Evolutionary conservation across 1,140 invertebrate genomes (phyloP), one percentile per base, ranked within the genome.

Genomic region (Helicoverpa zea): DNA sequence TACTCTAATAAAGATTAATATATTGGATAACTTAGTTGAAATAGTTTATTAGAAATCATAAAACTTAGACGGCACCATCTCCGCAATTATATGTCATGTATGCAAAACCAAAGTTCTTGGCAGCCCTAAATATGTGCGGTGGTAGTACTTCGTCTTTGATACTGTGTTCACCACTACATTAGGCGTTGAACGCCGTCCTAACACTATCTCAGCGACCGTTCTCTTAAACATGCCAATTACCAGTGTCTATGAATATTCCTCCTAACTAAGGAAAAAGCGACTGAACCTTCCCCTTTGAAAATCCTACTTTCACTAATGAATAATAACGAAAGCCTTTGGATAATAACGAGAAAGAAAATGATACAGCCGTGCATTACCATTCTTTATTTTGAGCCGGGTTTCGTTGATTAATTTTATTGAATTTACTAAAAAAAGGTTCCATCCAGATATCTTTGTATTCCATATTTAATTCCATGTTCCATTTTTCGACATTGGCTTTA

Each of bases 171-270:
- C 35, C 35, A 43, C 35, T 43, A 43, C 35, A 43, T 43, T 43
- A 43, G 35, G 35, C 35, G 35, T 43, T 43, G 5, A 43, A 43
- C 35, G 35, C 35, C 35, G 35, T 9, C 35, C 5, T 43, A n/a
- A 56, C 16, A 56, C 13, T n/a, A 56, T 56, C 13, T n/a, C 14
- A 56, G 16, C 7, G 14, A 4, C 30, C 30, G 29, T n/a, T 63
- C n/a, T 63, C 30, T 29, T 35, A 63, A 63, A 63, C 61, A 35
- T 63, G 23, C 13, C 61, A 63, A 63, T 63, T 63, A 63, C 61
- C 23, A 35, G 29, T 35, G 61, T 63, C 61, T 35, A 14, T 30
- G 23, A 5, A 35, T 35, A 35, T 35, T 63, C 18, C 13, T 35
- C 29, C 30, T 47, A n/a, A 43, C 43, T n/a, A 49, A 18, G 30